phyloP scores from a whole-genome alignment of 2,797 vertebrate genomes.

The Synaphobranchus kaupii region DNA sequence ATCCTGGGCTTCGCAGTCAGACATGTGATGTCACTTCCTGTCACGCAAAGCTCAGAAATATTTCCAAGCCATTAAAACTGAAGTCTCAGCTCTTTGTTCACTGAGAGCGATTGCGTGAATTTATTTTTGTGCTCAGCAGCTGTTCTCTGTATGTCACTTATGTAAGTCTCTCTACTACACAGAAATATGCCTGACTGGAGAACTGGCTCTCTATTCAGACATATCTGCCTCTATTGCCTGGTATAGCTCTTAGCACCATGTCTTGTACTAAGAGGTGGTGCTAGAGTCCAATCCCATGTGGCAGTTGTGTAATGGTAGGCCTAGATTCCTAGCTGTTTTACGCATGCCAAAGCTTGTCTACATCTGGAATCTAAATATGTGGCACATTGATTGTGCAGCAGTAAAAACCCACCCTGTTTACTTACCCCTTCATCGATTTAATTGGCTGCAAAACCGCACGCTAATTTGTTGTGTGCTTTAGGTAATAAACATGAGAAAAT shows the following conservation, averaged over 20 bases:
- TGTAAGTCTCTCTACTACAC: neutral
- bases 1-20: neutral
- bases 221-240: conserved; percentile 29
- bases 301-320: neutral
- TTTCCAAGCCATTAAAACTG: neutral
- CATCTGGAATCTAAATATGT: conserved; percentile 21
- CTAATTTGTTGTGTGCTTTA: conserved; percentile 26
- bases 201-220: neutral
- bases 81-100: neutral
- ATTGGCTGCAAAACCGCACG: conserved; percentile 29
- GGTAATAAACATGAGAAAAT: conserved; percentile 21
- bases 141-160: neutral
- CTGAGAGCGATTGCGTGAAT: neutral
- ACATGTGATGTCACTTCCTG: conserved; percentile 23
- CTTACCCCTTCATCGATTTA: conserved; percentile 22
- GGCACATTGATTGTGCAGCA: conserved; percentile 17
- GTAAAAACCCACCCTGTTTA: neutral
- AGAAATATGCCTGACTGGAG: conserved; percentile 3
- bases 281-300: neutral
- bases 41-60: neutral
- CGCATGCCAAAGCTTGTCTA: conserved; percentile 19
- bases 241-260: conserved; percentile 25
- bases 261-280: conserved; percentile 24
- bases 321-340: neutral
- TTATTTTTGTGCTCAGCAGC: conserved; percentile 5